Conservation (phyloP, 2,113 vertebrate species). For the Morone chrysops region DNA sequence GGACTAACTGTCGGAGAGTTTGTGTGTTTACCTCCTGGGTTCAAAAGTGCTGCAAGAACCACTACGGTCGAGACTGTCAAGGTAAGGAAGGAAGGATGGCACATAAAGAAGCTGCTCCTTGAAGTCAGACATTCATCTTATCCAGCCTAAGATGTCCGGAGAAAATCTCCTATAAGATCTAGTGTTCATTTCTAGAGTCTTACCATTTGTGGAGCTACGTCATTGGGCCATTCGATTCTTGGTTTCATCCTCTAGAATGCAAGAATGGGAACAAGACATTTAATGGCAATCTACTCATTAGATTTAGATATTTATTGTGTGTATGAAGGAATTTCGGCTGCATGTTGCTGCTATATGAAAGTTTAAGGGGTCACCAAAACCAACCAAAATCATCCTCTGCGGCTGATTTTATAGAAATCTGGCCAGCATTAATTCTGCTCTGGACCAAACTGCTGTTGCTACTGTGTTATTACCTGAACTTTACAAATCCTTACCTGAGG, state of each 20-base stretch:
- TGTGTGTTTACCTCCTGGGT: constrained; percentile 85
- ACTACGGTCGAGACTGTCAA: constrained; percentile 90
- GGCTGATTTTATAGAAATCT: background rate
- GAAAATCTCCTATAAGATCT: background rate
- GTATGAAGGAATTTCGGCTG: background rate
- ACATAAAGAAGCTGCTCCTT: background rate
- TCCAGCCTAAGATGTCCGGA: background rate
- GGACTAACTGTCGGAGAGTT: constrained; percentile 81
- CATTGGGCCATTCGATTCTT: background rate
- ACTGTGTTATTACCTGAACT: background rate
- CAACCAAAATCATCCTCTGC: background rate
- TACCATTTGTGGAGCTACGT: too few species aligned
- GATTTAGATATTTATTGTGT: background rate
- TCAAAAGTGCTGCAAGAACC: constrained; percentile 91
- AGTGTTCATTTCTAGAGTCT: background rate
- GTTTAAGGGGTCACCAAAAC: background rate
- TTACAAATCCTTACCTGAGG: background rate
- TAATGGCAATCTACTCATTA: background rate
- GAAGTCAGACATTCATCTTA: background rate
- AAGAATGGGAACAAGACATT: background rate
- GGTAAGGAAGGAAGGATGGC: constrained; percentile 79
- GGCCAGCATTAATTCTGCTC: background rate
- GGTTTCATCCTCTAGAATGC: background rate
- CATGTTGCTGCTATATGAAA: background rate
- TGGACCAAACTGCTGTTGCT: background rate